Base-by-base conservation (phyloP, 2,888 invertebrate species). In the Drosophila neotestacea region DNA sequence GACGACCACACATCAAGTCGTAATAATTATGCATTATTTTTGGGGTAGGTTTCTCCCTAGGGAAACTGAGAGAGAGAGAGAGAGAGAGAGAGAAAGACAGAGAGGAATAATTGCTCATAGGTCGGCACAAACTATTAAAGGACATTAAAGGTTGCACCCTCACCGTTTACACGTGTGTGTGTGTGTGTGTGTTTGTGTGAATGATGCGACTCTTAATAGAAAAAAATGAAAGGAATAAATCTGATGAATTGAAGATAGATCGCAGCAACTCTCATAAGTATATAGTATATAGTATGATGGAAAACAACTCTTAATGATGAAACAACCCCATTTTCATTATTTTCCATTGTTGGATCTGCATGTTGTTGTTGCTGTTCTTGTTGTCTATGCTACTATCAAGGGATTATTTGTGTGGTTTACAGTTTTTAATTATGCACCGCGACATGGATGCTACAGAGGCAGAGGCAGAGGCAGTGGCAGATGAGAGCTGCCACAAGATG, bases 331-430 rank as follows among this genome's bases (percentile, higher is more conserved):
- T 70, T 60, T 74, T 62, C 54, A 71, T 36, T 50, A 65, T 52
- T 66, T 55, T 11, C 36, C 63, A 55, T 71, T 75, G 67, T 72
- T 55, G 60, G 42, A 60, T 51, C 60, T 42, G 34, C 32, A 10
- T n/a, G 30, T 13, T 41, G 63, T 44, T 71, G 67, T 55, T 76
- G 70, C 68, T n/a, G 30, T 13, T 41, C 60, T 44, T 71, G 67
- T 55, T 76, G 70, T 70, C 67, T 68, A 58, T 65, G 70, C 74
- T 83, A 82, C 87, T 88, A 85, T 85, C 85, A 77, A 81, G 89
- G 85, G 85, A 85, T 85, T 85, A 88, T 88, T 84, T 84, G 87
- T 85, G 89, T 86, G 85, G 85, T 79, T 85, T 85, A 88, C 85
- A 88, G 81, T 88, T 85, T 85, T 86, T 85, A 85, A 85, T 85